Base-by-base conservation (phyloP, 2,113 vertebrate species). In the Pundamilia nyererei region DNA sequence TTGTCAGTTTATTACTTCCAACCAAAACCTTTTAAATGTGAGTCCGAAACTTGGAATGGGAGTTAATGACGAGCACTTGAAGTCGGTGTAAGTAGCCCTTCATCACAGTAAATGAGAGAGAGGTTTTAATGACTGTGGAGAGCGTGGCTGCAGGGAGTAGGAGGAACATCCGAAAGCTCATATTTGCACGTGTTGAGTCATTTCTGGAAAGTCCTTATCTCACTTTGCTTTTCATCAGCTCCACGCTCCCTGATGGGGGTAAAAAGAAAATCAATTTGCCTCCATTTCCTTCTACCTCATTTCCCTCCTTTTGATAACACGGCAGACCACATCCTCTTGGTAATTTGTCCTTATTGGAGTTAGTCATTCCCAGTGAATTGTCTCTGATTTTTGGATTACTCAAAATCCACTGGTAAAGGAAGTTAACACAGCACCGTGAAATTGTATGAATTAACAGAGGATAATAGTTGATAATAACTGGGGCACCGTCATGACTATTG, bases 191-290 rank as follows among this genome's bases (percentile, higher is more conserved):
- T 84, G 84, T 91, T 85, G 83, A 92, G 88, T 88, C 86, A 88
- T 84, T 91, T 77, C 87, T 92, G 68, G 70, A 93, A 92, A 90
- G 81, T 87, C 83, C 81, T 90, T 81, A 88, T 91, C 87, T 81
- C 58, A 19, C 24, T 84, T 89, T 15, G 82, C 89, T 86, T 89
- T 92, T 90, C 86, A 88, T 94, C 90, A 90, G 45, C 86, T 93
- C 62, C 70, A 90, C 86, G 68, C 81, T 88, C 83, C 45, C 54
- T 84, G 80, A 84, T 24, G 13, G 56, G 33, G 45, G 86, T 77
- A 72, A 81, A 91, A 75, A 81, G 68, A 81, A 91, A 93, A 87
- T 83, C 85, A 38, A 56, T 90, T 86, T 84, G 79, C 84, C 45
- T 83, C 55, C 56, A 3, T 84, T 75, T 42, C 86, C 29, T 84